phyloP scores from a whole-genome alignment of 2,113 vertebrate species.

The Apistogramma diplotaenia region DNA sequence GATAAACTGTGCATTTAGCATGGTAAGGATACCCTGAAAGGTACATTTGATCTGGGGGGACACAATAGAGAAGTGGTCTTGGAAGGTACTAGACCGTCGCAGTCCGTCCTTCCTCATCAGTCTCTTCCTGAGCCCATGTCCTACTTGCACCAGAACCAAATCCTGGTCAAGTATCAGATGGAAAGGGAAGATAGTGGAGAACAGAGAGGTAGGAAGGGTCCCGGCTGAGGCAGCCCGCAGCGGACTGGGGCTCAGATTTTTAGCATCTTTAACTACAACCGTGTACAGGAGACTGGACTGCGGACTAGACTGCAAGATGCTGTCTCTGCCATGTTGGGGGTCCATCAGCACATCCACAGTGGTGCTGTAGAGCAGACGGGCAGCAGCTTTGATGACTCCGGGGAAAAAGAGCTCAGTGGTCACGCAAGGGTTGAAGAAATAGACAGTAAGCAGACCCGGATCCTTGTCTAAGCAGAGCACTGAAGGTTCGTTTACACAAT shows the following conservation, averaged over 20 bases:
- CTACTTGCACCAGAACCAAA: constrained; percentile 89
- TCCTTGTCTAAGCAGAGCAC: constrained; percentile 96
- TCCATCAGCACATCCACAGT: constrained; percentile 86
- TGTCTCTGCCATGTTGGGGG: constrained; percentile 79
- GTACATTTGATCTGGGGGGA: constrained; percentile 88
- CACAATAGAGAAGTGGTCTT: constrained; percentile 90
- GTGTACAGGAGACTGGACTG: constrained; percentile 91
- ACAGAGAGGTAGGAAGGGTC: constrained; percentile 88
- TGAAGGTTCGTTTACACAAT: constrained; percentile 85
- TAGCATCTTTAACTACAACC: constrained; percentile 83
- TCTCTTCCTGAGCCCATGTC: constrained; percentile 89
- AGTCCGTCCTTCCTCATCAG: constrained; percentile 84
- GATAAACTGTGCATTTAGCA: constrained; percentile 94
- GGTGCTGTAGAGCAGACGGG: constrained; percentile 84
- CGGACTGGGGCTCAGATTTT: constrained; percentile 84
- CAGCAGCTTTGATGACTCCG: constrained; percentile 92
- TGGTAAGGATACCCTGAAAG: constrained; percentile 92
- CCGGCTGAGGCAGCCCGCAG: constrained; percentile 88
- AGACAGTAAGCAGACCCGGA: constrained; percentile 87
- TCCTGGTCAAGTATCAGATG: constrained; percentile 95
- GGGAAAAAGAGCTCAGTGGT: constrained; percentile 89
- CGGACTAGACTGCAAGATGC: constrained; percentile 84
- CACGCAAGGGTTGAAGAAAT: constrained; percentile 90
- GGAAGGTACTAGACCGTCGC: constrained; percentile 82
- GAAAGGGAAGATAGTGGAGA: constrained; percentile 96